These are phyloP conservation scores for Notoglanidium macrostoma DNA, from an alignment of 2,797 vertebrate species.

Conservation along the genomic window DNA sequence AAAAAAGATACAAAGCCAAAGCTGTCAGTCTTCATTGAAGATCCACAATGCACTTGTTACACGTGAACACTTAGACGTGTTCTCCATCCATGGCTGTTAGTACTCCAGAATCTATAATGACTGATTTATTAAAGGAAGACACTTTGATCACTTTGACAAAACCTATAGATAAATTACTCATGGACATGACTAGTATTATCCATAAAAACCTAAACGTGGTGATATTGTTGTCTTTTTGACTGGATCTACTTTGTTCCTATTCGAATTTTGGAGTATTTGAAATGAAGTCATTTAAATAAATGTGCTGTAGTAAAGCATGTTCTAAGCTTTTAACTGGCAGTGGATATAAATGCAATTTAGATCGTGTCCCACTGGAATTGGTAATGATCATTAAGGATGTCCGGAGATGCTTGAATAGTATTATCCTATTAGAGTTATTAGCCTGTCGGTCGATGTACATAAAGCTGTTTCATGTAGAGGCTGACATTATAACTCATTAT, in stretches of 20 bases:
- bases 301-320: not conserved
- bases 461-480: not conserved
- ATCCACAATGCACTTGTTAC: not conserved
- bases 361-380: not conserved
- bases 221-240: not conserved
- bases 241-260: not conserved
- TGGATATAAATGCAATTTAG: conserved; percentile 10
- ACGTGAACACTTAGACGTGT: not conserved
- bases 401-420: not conserved
- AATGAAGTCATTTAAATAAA: not conserved
- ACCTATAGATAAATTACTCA: not conserved
- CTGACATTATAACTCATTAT: no score
- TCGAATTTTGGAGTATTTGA: not conserved
- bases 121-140: not conserved
- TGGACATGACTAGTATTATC: not conserved
- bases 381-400: conserved; percentile 9
- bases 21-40: not conserved
- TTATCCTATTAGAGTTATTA: not conserved
- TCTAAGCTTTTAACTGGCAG: not conserved
- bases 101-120: no score
- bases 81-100: not conserved
- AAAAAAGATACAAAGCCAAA: not conserved
- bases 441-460: not conserved
- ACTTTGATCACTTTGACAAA: not conserved
- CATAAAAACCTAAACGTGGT: not conserved